A percentile compares a stretch with the other conserved stretches of the same genome.
These are phyloP conservation scores for Centropus bengalensis DNA, from an alignment of 2,113 vertebrate species.

Conservation along the genomic window DNA sequence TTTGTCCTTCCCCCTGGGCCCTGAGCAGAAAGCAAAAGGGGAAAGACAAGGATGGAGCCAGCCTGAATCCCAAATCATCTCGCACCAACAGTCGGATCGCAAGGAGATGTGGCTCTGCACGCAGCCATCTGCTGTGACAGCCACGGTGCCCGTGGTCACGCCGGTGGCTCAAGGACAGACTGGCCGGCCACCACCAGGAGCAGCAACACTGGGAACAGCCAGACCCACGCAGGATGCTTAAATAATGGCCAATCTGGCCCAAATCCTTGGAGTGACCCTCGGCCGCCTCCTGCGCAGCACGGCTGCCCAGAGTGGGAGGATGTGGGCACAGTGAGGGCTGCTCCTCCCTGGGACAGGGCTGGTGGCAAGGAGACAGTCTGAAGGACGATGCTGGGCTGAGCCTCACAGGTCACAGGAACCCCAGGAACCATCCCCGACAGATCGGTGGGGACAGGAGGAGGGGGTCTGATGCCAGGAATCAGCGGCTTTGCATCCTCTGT, in stretches of 20 bases:
- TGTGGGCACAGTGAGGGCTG: not conserved
- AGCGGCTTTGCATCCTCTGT: not conserved
- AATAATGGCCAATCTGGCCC: not conserved
- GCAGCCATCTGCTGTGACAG: not conserved
- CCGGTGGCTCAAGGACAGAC: not conserved
- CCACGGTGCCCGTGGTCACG: accelerated
- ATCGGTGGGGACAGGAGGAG: not conserved
- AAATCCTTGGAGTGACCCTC: not conserved
- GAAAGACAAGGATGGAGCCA: not conserved
- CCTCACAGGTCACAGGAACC: accelerated
- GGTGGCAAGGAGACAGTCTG: not conserved
- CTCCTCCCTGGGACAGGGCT: not conserved
- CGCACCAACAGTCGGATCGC: accelerated
- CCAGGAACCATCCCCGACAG: not conserved
- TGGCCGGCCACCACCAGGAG: not conserved
- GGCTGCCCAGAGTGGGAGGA: not conserved
- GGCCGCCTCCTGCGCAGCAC: accelerated
- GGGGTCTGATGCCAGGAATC: accelerated
- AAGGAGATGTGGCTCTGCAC: accelerated
- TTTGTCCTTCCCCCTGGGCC: not conserved
- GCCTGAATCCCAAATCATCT: not conserved
- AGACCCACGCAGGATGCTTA: not conserved
- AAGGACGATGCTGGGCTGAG: not conserved
- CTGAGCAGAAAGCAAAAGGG: not conserved
- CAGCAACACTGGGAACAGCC: not conserved